Base-by-base conservation (phyloP, 2,888 invertebrate genomes). In the Pseudanteris insignis region DNA sequence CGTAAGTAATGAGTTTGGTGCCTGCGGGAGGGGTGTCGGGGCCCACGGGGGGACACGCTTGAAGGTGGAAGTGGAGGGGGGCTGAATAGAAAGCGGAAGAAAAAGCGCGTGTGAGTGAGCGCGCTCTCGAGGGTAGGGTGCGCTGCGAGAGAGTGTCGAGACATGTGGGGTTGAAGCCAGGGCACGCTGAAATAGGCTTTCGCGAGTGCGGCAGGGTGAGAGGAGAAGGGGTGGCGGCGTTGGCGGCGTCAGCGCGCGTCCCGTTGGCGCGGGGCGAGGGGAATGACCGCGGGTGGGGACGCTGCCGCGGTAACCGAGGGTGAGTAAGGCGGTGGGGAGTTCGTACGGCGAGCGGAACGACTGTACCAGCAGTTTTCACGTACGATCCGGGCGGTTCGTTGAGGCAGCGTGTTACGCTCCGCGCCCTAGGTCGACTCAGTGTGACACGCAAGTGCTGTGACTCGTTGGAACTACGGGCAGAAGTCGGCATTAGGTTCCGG, bases 311-410 rank as follows among this genome's bases (percentile, higher is more conserved):
- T 41, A 30, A 51, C 48, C 77, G 59, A 54, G 64, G 61, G 64
- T 64, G 21, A 53, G 48, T 29, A 32, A 34, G 26, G 37, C 48
- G 37, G 67, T 57, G 65, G 77, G 77, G 78, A 75, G 75, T 69
- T 70, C 63, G 77, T 67, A 75, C 78, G 77, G 69, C 70, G 70
- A 70, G 71, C 70, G 74, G 77, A 77, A 77, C 68, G 66, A 76
- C 77, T 69, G 69, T 70, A 68, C 69, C 44, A 53, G 69, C 70
- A 76, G 75, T 76, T 77, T 76, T 72, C 72, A 75, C 74, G 72
- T 76, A 77, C 79, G 78, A 78, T 79, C 78, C 76, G 77, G 79
- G 78, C 71, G 73, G 75, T 74, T 73, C 75, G 76, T 78, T 73
- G 70, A 75, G 73, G 71, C 73, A 77, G 77, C 47, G 55, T 78